Evolutionary conservation across 2,113 vertebrate genomes (phyloP).

Genomic region (Carollia perspicillata): DNA sequence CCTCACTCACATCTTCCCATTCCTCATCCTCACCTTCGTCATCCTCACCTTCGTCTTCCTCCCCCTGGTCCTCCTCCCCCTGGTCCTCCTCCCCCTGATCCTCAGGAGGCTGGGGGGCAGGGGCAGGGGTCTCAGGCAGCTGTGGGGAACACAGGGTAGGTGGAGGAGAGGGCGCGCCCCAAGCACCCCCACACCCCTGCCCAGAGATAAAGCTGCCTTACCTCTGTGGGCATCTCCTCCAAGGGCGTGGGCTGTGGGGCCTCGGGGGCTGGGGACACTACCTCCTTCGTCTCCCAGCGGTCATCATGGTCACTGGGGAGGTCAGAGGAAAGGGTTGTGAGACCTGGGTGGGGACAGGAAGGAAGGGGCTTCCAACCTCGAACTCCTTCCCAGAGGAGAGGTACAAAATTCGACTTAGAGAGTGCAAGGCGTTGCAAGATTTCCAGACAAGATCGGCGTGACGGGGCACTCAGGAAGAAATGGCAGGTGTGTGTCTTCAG

Average conservation of each 20-base stretch:
- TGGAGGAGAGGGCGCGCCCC: not conserved
- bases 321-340: not conserved
- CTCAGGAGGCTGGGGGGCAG: constrained; percentile 59
- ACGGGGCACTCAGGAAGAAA: not conserved
- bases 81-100: constrained; percentile 70
- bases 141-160: not conserved
- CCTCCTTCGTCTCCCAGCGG: constrained; percentile 87
- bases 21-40: constrained; percentile 62
- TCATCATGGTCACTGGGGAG: constrained; percentile 91
- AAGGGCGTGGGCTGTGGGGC: not conserved
- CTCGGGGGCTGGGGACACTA: not conserved
- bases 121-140: not conserved
- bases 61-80: constrained; percentile 63
- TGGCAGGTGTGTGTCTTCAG: not conserved
- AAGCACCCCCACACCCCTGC: not conserved
- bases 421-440: accelerated
- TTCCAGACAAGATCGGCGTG: not conserved
- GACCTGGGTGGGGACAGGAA: not conserved
- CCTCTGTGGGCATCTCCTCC: not conserved
- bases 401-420: not conserved
- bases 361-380: not conserved
- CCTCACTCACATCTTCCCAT: constrained; percentile 49
- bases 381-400: not conserved
- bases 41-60: constrained; percentile 45
- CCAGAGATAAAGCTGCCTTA: not conserved